Percentiles rank a stretch among this genome's conserved stretches.
Conservation (phyloP, 2,888 invertebrate genomes). For the Eupithecia centaureata region DNA sequence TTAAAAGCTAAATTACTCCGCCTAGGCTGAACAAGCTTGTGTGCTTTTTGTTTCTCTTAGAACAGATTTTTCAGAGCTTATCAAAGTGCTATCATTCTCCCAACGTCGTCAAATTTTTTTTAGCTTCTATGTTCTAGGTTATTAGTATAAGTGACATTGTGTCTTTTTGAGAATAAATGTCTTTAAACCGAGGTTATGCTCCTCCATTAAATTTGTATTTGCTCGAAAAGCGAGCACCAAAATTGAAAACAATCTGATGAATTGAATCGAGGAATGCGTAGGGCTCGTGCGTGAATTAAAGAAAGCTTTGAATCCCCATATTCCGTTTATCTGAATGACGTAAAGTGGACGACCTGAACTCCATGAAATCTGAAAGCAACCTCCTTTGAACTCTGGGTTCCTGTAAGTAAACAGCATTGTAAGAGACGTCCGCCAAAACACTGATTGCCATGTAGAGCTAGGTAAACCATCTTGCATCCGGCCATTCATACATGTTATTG, state of each 20-base stretch:
- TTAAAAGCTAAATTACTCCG: slow-evolving; percentile 2
- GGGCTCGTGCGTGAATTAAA: no score
- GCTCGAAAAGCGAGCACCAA: no score
- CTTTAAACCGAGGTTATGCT: no score
- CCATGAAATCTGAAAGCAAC: slow-evolving; percentile 59
- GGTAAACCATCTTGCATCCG: slow-evolving; percentile 49
- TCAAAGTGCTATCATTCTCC: neutral
- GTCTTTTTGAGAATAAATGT: no score
- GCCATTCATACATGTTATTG: slow-evolving; percentile 48
- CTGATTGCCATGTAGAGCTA: slow-evolving; percentile 24
- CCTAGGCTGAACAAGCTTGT: slow-evolving; percentile 2
- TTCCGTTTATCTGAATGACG: slow-evolving; percentile 42
- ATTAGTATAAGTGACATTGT: no score
- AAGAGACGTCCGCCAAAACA: slow-evolving; percentile 49
- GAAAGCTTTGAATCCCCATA: neutral
- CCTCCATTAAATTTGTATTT: no score
- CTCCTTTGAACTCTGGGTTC: slow-evolving; percentile 55
- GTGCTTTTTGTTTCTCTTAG: slow-evolving; percentile 8
- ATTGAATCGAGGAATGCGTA: no score
- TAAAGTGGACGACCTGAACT: slow-evolving; percentile 25
- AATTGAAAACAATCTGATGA: no score
- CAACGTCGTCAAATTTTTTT: neutral
- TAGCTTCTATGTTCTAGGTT: no score
- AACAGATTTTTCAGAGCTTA: slow-evolving; percentile 1
- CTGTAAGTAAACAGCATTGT: slow-evolving; percentile 47